Evolutionary conservation across 2,113 vertebrate genomes (phyloP).

Genomic region (Macaca nemestrina): DNA sequence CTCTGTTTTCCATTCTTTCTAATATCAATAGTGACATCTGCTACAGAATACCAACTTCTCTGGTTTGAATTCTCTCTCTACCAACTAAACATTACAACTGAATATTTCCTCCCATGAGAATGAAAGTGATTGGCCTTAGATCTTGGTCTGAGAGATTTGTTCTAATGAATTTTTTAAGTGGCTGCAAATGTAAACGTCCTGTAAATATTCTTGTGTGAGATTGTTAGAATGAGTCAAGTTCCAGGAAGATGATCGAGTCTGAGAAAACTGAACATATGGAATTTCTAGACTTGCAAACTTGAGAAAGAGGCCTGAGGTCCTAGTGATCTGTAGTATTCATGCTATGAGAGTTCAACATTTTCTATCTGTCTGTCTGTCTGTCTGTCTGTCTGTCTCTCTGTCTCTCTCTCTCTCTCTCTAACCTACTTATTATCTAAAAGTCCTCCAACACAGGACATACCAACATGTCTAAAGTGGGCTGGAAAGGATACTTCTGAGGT

Average conservation of each 20-base stretch:
- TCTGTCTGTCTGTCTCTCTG: neutral
- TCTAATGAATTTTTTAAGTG: neutral
- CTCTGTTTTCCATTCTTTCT: neutral
- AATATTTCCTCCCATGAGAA: neutral
- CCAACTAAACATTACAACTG: neutral
- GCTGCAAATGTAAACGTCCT: neutral
- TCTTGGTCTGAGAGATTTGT: neutral
- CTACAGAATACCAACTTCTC: neutral
- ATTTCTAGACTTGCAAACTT: neutral
- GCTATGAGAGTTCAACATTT: neutral
- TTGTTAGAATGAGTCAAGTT: neutral
- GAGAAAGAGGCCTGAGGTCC: neutral
- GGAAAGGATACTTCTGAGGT: neutral
- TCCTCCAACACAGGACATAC: neutral
- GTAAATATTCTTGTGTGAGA: neutral
- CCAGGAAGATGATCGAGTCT: neutral
- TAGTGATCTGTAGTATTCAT: neutral
- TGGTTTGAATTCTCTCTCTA: neutral
- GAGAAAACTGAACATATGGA: constrained; percentile 7
- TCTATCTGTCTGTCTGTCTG: neutral
- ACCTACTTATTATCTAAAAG: neutral
- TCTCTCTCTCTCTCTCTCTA: neutral
- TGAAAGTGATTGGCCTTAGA: neutral
- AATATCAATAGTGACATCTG: neutral
- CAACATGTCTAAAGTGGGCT: neutral